Conservation (phyloP, 2,113 vertebrate genomes). For the Serilophus lunatus region DNA sequence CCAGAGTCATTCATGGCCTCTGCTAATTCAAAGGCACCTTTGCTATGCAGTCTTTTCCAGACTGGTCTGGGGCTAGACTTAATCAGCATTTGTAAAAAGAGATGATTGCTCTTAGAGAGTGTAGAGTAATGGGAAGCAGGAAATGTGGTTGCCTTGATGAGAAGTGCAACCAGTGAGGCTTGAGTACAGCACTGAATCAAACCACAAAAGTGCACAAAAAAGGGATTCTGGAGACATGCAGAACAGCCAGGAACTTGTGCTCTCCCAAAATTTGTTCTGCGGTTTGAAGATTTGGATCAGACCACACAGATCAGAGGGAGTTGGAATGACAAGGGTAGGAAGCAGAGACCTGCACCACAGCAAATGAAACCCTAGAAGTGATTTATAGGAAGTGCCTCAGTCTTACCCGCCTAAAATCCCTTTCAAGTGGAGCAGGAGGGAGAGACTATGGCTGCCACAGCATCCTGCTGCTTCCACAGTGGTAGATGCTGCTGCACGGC, state of each 20-base stretch:
- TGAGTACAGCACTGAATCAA: neutral
- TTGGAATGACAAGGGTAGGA: neutral
- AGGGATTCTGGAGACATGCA: neutral
- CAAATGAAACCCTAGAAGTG: neutral
- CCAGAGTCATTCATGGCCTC: neutral
- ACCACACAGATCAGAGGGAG: constrained; percentile 33
- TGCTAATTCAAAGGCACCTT: neutral
- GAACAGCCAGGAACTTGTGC: neutral
- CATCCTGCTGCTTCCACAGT: neutral
- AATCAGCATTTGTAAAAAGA: neutral
- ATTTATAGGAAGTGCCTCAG: neutral
- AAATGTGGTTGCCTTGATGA: neutral
- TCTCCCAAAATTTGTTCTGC: neutral
- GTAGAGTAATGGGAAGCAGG: neutral
- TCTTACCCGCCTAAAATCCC: neutral
- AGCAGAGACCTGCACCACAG: neutral
- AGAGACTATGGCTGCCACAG: neutral
- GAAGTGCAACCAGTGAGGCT: neutral
- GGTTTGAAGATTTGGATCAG: constrained; percentile 25
- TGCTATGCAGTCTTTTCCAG: neutral
- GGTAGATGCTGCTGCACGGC: neutral
- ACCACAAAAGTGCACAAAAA: neutral
- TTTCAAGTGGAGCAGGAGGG: neutral
- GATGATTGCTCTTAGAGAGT: neutral
- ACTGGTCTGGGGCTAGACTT: neutral